Base-by-base conservation (phyloP, 2,888 invertebrate species). In the Melinaea marsaeus region DNA sequence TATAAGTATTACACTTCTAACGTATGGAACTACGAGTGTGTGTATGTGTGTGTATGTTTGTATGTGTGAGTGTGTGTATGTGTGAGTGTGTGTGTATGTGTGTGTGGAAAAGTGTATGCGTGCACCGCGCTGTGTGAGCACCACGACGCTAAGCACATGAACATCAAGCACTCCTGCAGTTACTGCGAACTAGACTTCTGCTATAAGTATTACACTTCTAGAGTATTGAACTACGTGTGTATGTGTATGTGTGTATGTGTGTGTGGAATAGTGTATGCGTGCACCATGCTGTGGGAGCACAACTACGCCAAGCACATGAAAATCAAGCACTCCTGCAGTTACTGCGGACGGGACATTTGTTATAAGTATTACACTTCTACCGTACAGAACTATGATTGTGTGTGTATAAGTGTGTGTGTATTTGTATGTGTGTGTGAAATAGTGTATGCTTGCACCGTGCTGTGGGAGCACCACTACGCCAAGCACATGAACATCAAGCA, bases 401-500 rank as follows among this genome's bases (percentile, higher is more conserved):
- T 32, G 9, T 51, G 32, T 51, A 6, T 51, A 22, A 22, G 7
- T 51, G 6, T 51, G 11, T 9, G 11, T 51, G 32, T 51, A 32
- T 51, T 22, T n/a, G 32, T 32, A 32, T 42, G 42, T 42, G 7
- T 3, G 42, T 9, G 42, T 3, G 42, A 9, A 9, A 42, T 9
- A 2, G 37, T 37, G 7, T 37, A 37, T 2, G 90, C 88, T 2
- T 86, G 80, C 70, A 77, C 85, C 0, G 86, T 84, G 46, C 76
- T 90, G 13, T 83, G 90, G n/a, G 90, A 90, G 65, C 90, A 90
- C 69, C 85, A 86, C 72, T 86, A 88, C 64, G 90, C 90, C 4
- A 80, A 88, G 13, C 90, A 90, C 64, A 86, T 90, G 88, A 89
- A 90, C 73, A 89, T 90, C 72, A 90, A 90, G 66, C 89, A 90